Base-by-base conservation (phyloP, 2,797 vertebrate species). In the Cygnus olor region DNA sequence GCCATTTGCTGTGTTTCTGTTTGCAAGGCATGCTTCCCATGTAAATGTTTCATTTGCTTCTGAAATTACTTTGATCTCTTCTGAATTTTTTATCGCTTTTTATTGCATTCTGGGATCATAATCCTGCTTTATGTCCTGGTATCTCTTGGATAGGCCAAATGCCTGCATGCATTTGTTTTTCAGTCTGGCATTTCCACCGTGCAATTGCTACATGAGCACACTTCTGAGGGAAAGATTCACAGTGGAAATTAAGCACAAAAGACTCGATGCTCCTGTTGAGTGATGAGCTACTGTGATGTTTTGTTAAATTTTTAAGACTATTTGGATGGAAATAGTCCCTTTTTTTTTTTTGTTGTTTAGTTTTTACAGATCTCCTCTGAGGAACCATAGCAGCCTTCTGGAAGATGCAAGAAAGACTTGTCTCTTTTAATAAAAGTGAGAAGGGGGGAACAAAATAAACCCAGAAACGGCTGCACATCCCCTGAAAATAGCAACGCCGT, bases 81-180 rank as follows among this genome's bases (percentile, higher is more conserved):
- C 69, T 91, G 82, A 91, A 94, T 91, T 93, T 95, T 97, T 96
- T 88, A 95, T 96, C 84, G 94, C 80, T 77, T 80, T 95, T 91
- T 83, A 92, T 88, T 95, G 88, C 74, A 16, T 90, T 88, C 79
- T 38, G 66, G 86, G 77, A 80, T 82, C 61, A 14, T 97, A 96
- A 97, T 95, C 88, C 96, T 90, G 84, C 92, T 97, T 97, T 97
- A 97, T 83, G 70, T 88, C 93, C 92, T 22, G 77, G 77, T 80
- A 60, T 92, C 88, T 95, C 82, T 82, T 70, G 83, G 80, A 58
- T 92, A 71, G 94, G 83, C 95, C 96, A 94, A 94, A 81, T 58
- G 90, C 77, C 89, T 94, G 80, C 11, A 1, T 65, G 85, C 89
- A 24, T 96, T 97, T 95, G 86, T 79, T 92, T 88, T 96, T 56